Conservation (phyloP, 2,113 vertebrate genomes). For the Megalops atlanticus region DNA sequence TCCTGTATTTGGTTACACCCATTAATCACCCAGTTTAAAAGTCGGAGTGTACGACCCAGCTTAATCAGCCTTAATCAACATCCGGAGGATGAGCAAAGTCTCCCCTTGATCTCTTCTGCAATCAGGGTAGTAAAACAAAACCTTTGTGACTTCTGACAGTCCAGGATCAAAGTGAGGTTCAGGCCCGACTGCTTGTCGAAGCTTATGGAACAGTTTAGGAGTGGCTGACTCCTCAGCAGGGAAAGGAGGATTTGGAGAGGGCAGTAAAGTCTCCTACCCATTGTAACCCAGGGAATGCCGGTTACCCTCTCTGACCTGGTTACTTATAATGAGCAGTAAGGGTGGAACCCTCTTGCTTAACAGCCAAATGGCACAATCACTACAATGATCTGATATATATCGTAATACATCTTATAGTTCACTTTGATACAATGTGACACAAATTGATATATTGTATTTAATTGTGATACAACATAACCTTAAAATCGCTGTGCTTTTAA, state of each 20-base stretch:
- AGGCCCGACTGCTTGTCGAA: not conserved
- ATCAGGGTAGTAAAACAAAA: not conserved
- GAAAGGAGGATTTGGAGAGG: not conserved
- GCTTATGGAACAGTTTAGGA: not conserved
- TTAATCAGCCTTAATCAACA: not conserved
- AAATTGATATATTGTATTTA: no score
- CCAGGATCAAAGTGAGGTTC: not conserved
- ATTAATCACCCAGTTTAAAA: not conserved
- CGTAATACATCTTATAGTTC: no score
- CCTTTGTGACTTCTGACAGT: not conserved
- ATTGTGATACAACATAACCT: no score
- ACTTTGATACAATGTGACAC: no score
- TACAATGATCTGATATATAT: no score
- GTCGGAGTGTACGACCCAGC: not conserved
- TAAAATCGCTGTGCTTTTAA: no score
- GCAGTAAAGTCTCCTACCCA: no score
- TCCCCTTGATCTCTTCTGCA: not conserved
- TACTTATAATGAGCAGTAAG: not conserved
- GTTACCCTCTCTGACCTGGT: not conserved
- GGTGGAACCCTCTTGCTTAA: no score
- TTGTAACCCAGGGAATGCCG: not conserved
- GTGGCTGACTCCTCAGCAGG: not conserved
- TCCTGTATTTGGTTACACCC: not conserved
- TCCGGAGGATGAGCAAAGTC: not conserved
- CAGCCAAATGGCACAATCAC: no score